Base-by-base conservation (phyloP, 2,797 vertebrate species). In the Brachyalestes nurse region DNA sequence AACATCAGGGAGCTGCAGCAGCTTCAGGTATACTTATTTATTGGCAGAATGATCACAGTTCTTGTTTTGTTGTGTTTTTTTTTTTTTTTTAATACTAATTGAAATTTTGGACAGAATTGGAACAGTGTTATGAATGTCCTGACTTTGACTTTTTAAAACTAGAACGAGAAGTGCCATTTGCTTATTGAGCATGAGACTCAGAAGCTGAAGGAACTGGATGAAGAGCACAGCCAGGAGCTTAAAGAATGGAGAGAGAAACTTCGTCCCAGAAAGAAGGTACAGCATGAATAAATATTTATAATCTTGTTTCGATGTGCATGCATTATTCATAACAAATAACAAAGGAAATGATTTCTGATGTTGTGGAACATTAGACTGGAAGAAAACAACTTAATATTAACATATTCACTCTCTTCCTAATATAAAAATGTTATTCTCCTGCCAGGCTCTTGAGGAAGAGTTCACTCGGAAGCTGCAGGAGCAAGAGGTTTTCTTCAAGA, bases 131-230 rank as follows among this genome's bases (percentile, higher is more conserved):
- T 34, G 34, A 34, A 34, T 34, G 34, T 1, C 4, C 34, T 19
- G 1, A 82, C 25, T 0, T 78, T 65, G 49, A 25, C 88, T 86
- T 95, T 89, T 47, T 65, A 16, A 70, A 64, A 40, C 47, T 91
- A 99, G 98, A 99, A 99, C 78, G 98, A 99, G 91, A 99, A 99
- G 93, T 99, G 97, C 86, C 97, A 99, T 88, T 92, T 99, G 84
- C 92, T 99, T 88, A 97, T 99, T 58, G 98, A 99, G 80, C 97
- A 99, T 0, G 98, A 99, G 91, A 99, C 97, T 34, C 96, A 99
- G 91, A 99, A 99, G 91, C 93, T 99, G 72, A 99, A 99, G 91
- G 97, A 99, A 72, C 90, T 98, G 71, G 97, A 99, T 79, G 97
- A 98, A 84, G 98, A 99, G 82, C 97, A 99, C 91, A 95, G 94